phyloP scores from a whole-genome alignment of 2,797 vertebrate genomes.

The Silurus aristotelis region DNA sequence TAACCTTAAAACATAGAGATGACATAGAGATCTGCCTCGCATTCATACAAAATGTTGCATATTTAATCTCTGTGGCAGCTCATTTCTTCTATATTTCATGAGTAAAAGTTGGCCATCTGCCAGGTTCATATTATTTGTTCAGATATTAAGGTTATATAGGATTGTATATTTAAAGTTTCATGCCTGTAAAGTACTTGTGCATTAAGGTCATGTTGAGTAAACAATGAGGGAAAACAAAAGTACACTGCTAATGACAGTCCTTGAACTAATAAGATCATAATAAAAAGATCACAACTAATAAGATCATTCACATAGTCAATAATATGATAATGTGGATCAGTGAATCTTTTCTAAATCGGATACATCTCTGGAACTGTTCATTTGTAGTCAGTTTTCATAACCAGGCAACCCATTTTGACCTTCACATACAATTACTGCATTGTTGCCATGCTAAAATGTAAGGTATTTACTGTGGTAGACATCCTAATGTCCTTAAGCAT shows the following conservation, averaged over 20 bases:
- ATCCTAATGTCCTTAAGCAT: slow-evolving; percentile 48
- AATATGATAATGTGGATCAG: neutral
- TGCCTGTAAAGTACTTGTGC: neutral
- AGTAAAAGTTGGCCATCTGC: neutral
- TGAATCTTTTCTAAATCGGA: neutral
- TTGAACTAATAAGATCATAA: neutral
- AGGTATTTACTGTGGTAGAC: slow-evolving; percentile 48
- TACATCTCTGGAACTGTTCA: neutral
- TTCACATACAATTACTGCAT: slow-evolving; percentile 23
- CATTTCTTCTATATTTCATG: neutral
- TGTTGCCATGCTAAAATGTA: slow-evolving; percentile 32
- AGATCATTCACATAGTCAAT: neutral
- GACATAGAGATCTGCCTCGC: neutral
- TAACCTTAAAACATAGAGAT: neutral
- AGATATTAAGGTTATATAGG: neutral
- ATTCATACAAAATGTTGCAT: neutral
- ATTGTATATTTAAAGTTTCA: neutral
- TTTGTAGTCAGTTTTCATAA: neutral
- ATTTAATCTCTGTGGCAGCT: neutral
- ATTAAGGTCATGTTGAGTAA: neutral
- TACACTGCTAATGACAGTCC: neutral
- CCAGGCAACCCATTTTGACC: slow-evolving; percentile 5
- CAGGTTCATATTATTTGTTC: neutral
- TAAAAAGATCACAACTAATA: neutral
- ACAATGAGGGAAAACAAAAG: neutral